phyloP scores from a whole-genome alignment of 2,113 vertebrate species.

The Alethe diademata region DNA sequence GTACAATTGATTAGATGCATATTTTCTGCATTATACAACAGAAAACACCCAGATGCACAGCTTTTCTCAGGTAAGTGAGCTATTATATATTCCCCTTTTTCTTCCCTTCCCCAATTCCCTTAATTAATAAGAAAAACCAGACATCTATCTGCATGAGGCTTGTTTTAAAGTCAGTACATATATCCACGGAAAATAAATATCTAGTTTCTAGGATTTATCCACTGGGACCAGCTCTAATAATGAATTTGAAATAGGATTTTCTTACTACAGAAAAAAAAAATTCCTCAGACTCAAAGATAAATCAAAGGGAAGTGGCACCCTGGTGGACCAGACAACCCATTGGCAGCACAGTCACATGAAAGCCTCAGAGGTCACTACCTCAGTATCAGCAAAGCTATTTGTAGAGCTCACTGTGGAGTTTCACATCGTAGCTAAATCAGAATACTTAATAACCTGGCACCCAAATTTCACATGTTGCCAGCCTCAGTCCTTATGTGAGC shows the following conservation, averaged over 20 bases:
- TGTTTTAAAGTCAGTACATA: constrained; percentile 20
- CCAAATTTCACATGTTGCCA: constrained; percentile 7
- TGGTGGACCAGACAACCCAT: constrained; percentile 32
- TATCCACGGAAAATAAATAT: constrained; percentile 5
- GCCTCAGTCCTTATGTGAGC: background rate
- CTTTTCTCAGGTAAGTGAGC: constrained; percentile 20
- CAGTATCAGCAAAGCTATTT: constrained; percentile 22
- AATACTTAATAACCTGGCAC: constrained; percentile 47
- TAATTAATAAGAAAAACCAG: constrained; percentile 33
- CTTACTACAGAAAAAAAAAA: background rate
- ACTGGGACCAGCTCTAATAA: constrained; percentile 4
- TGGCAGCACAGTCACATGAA: constrained; percentile 55
- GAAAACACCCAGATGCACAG: background rate
- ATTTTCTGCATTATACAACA: background rate
- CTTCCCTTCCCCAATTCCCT: background rate
- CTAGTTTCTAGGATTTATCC: constrained; percentile 36
- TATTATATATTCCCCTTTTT: background rate
- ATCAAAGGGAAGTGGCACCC: constrained; percentile 54
- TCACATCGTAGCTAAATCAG: background rate
- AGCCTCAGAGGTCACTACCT: constrained; percentile 37
- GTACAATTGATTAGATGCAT: background rate
- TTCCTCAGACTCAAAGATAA: constrained; percentile 53
- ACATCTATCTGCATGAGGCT: constrained; percentile 2
- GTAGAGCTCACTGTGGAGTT: constrained; percentile 2
- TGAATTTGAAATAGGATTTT: constrained; percentile 47